Evolutionary conservation across 2,888 invertebrate species (phyloP).

Genomic region (Hirtodrosophila duncani): DNA sequence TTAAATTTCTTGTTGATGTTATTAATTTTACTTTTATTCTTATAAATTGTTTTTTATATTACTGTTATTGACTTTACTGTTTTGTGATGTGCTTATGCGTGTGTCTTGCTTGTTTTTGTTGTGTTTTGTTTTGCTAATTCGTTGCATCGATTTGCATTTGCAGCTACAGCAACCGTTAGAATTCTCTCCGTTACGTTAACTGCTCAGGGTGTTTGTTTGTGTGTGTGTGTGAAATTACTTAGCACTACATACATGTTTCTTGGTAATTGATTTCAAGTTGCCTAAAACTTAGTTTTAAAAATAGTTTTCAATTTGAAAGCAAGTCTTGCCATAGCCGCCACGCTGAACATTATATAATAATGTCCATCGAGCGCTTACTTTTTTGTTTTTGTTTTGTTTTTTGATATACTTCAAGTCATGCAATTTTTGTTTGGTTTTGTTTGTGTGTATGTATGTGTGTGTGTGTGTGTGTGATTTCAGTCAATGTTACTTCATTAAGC

Average conservation of each 20-base stretch:
- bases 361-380: conserved; percentile 29
- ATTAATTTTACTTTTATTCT: conserved; percentile 23
- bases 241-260: conserved; percentile 49
- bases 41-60: conserved; percentile 15
- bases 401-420: conserved; percentile 32
- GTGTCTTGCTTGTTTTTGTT: conserved; percentile 20
- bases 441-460: conserved; percentile 19
- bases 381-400: conserved; percentile 32
- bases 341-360: conserved; percentile 60
- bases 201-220: conserved; percentile 18
- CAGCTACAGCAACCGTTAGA: too few species aligned
- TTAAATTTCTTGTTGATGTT: conserved; percentile 44
- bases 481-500: conserved; percentile 68
- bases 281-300: conserved; percentile 53
- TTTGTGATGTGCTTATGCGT: conserved; percentile 13
- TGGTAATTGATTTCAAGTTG: conserved; percentile 60
- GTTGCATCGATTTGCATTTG: conserved; percentile 49
- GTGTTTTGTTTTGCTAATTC: conserved; percentile 46
- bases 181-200: too few species aligned
- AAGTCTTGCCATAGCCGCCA: conserved; percentile 54
- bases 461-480: conserved; percentile 48
- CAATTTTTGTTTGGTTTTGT: conserved; percentile 34
- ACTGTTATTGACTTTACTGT: conserved; percentile 58
- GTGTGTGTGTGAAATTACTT: conserved; percentile 55
- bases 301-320: conserved; percentile 41